Percentiles rank a stretch among this genome's conserved stretches.
These are phyloP conservation scores for Melanostigma gelatinosum DNA, from an alignment of 2,113 vertebrate genomes.

Conservation along the genomic window DNA sequence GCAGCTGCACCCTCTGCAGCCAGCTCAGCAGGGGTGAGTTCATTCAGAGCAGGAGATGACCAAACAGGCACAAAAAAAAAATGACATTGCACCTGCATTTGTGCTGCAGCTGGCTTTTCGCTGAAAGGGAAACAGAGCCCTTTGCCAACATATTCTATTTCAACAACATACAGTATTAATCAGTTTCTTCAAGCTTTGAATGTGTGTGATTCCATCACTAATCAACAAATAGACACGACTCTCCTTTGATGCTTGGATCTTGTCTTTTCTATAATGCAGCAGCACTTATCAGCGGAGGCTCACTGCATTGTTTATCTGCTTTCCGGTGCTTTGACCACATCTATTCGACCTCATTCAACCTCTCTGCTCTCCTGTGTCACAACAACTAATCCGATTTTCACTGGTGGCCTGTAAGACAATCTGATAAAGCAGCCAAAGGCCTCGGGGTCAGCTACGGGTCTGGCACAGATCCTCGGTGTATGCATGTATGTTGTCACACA, in stretches of 20 bases:
- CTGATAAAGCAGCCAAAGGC: slow-evolving; percentile 24
- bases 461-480: slow-evolving; percentile 43
- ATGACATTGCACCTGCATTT: not conserved
- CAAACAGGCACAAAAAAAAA: slow-evolving; percentile 3
- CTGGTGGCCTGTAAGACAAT: slow-evolving; percentile 63
- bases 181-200: slow-evolving; percentile 5
- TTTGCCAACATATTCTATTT: slow-evolving; percentile 32
- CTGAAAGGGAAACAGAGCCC: not conserved
- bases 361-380: slow-evolving; percentile 38
- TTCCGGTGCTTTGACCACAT: slow-evolving; percentile 41
- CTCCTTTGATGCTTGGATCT: slow-evolving; percentile 30
- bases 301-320: slow-evolving; percentile 43
- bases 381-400: slow-evolving; percentile 56
- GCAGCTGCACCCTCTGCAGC: slow-evolving; percentile 9
- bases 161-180: slow-evolving; percentile 40
- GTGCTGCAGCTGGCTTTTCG: not conserved
- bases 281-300: slow-evolving; percentile 36
- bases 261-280: slow-evolving; percentile 63
- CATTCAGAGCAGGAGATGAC: not conserved
- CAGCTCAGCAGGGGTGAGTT: not conserved
- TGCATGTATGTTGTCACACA: slow-evolving; percentile 12
- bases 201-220: slow-evolving; percentile 39
- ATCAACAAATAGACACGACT: slow-evolving; percentile 56
- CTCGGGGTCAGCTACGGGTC: slow-evolving; percentile 62
- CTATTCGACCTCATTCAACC: slow-evolving; percentile 18